Percentiles rank a stretch among this genome's conserved stretches.
Evolutionary conservation across 2,113 vertebrate genomes (phyloP).

Genomic region (Xiphophorus hellerii): DNA sequence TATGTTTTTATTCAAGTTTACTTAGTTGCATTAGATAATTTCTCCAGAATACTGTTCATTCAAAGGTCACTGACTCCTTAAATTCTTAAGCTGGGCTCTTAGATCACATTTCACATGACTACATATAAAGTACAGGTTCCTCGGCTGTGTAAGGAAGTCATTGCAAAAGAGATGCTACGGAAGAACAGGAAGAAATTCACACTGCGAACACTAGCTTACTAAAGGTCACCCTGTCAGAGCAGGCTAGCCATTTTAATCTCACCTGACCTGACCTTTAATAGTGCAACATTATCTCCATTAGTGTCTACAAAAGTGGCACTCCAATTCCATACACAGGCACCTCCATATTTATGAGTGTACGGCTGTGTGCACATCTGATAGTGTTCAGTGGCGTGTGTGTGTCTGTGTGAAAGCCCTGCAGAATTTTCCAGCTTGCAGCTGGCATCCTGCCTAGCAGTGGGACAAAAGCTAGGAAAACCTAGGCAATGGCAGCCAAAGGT

Average conservation of each 20-base stretch:
- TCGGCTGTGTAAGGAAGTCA: slow-evolving; percentile 20
- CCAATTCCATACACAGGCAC: slow-evolving; percentile 14
- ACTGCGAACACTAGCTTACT: slow-evolving; percentile 47
- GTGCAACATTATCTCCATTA: slow-evolving; percentile 66
- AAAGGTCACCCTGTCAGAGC: slow-evolving; percentile 76
- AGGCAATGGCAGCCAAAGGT: slow-evolving; percentile 50
- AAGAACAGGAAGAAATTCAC: slow-evolving; percentile 41
- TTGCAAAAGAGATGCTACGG: slow-evolving; percentile 19
- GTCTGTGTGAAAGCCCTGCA: slow-evolving; percentile 20
- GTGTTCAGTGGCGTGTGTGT: slow-evolving; percentile 19
- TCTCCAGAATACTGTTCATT: not conserved
- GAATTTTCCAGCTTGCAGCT: slow-evolving; percentile 34
- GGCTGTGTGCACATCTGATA: slow-evolving; percentile 17
- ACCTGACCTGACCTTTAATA: slow-evolving; percentile 69
- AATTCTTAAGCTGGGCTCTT: not conserved
- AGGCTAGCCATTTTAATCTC: slow-evolving; percentile 61
- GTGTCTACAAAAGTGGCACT: slow-evolving; percentile 43
- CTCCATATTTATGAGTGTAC: slow-evolving; percentile 23
- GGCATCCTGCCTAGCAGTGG: slow-evolving; percentile 43
- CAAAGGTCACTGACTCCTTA: not conserved
- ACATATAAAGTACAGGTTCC: slow-evolving; percentile 3
- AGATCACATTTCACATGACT: slow-evolving; percentile 21
- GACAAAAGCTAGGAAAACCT: slow-evolving; percentile 52
- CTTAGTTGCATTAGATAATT: not conserved
- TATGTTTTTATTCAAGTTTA: slow-evolving; percentile 1